Percentiles rank a stretch among this genome's conserved stretches.
phyloP scores from a whole-genome alignment of 2,797 vertebrate species.

The Fundulus diaphanus region DNA sequence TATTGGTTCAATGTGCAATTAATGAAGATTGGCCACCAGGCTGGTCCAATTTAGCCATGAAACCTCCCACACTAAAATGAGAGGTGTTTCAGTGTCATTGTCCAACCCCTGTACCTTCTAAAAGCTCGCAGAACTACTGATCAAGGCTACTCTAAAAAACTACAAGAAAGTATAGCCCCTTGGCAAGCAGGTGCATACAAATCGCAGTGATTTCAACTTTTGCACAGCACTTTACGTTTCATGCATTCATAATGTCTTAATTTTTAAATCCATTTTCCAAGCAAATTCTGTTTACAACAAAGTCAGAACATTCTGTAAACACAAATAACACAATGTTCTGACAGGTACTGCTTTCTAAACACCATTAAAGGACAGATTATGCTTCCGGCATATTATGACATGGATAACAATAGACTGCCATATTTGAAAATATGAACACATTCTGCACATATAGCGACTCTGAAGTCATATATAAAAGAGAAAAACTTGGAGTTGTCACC shows the following conservation, averaged over 20 bases:
- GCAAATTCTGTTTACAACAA: constrained; percentile 3
- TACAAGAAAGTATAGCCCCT: neutral
- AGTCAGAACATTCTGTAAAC: neutral
- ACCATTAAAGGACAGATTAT: neutral
- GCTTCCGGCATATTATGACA: neutral
- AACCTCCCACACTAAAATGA: too few relatives aligned
- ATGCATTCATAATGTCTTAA: neutral
- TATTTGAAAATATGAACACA: neutral
- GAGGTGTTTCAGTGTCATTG: too few relatives aligned
- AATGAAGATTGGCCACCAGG: too few relatives aligned
- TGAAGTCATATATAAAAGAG: neutral
- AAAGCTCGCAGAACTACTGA: neutral
- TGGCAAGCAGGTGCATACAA: neutral
- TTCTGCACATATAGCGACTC: neutral
- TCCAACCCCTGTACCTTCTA: too few relatives aligned
- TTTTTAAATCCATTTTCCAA: neutral
- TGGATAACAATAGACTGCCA: neutral
- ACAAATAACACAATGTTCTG: neutral
- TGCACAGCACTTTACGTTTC: neutral
- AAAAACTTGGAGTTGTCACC: neutral
- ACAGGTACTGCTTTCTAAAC: neutral
- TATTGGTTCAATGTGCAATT: too few relatives aligned
- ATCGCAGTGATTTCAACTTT: neutral
- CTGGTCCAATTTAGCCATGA: too few relatives aligned
- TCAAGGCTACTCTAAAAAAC: neutral